phyloP scores from a whole-genome alignment of 1,140 invertebrate species.

The Meloidogyne floridensis region DNA sequence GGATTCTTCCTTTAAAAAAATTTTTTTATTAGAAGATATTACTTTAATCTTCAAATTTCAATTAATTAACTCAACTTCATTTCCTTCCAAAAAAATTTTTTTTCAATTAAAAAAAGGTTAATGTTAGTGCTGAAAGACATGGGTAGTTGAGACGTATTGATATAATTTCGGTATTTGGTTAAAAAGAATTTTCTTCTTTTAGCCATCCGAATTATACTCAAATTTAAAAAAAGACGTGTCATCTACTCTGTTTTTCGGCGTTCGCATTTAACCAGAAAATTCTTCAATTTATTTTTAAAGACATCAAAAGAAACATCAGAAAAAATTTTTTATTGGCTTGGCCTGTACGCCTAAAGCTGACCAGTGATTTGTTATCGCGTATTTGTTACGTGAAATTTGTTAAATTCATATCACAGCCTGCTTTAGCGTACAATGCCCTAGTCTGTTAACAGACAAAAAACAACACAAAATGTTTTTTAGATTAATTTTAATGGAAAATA shows the following conservation, averaged over 20 bases:
- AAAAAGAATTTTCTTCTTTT: background rate
- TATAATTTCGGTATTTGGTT: background rate
- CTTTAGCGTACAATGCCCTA: constrained; percentile 32
- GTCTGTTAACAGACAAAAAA: background rate
- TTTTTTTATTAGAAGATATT: too few relatives aligned
- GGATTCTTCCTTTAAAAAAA: too few relatives aligned
- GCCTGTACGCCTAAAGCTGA: constrained; percentile 33
- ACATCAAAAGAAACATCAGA: background rate
- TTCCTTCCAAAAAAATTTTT: background rate
- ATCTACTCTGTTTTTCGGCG: constrained; percentile 37
- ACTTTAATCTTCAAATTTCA: too few relatives aligned
- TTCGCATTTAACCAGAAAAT: constrained; percentile 2
- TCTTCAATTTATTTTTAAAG: background rate
- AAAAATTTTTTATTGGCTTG: constrained; percentile 1
- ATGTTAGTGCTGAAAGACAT: constrained; percentile 33
- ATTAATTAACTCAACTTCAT: background rate
- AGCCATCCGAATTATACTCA: background rate
- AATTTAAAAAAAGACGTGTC: constrained; percentile 26
- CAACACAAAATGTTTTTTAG: too few relatives aligned
- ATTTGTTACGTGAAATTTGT: background rate
- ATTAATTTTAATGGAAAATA: too few relatives aligned
- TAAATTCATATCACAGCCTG: constrained; percentile 32
- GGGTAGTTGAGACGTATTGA: constrained; percentile 32
- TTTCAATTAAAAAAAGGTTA: background rate
- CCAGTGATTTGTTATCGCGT: constrained; percentile 29